phyloP scores from a whole-genome alignment of 2,888 invertebrate genomes.

The Elmis aenea region DNA sequence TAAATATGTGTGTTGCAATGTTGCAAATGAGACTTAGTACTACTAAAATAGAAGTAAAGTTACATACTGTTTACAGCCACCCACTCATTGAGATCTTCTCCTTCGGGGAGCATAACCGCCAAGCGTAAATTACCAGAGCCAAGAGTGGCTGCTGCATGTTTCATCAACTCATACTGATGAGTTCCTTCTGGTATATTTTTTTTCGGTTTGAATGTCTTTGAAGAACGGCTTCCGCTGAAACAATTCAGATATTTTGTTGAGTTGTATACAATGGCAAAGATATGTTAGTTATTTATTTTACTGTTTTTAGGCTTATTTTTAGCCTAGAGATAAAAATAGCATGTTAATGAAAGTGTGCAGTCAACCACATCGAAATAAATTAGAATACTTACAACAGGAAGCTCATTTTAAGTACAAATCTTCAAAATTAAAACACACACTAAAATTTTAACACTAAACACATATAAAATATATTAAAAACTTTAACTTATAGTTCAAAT shows the following conservation, averaged over 20 bases:
- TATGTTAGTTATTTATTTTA: no score
- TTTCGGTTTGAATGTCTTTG: conserved; percentile 98
- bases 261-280: no score
- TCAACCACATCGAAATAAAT: conserved; percentile 5
- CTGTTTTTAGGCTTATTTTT: conserved; percentile 1
- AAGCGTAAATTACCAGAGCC: conserved; percentile 95
- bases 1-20: neutral
- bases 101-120: conserved; percentile 95
- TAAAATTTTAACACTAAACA: conserved; percentile 9
- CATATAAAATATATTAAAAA: conserved; percentile 10
- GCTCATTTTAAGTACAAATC: conserved; percentile 49
- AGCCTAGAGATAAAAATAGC: conserved; percentile 31
- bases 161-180: conserved; percentile 98
- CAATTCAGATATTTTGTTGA: conserved; percentile 7
- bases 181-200: conserved; percentile 98
- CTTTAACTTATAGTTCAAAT: conserved; percentile 14
- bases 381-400: conserved; percentile 58
- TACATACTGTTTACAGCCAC: conserved; percentile 96
- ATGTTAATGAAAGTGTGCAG: conserved; percentile 12
- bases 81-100: conserved; percentile 99
- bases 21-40: neutral
- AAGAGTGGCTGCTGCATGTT: conserved; percentile 96
- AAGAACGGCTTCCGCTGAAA: conserved; percentile 80
- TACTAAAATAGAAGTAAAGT: conserved; percentile 3
- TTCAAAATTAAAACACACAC: conserved; percentile 9